Evolutionary conservation across 2,113 vertebrate genomes (phyloP), one percentile per base, ranked within the genome.

Genomic region (Cryptoleucopteryx plumbea): DNA sequence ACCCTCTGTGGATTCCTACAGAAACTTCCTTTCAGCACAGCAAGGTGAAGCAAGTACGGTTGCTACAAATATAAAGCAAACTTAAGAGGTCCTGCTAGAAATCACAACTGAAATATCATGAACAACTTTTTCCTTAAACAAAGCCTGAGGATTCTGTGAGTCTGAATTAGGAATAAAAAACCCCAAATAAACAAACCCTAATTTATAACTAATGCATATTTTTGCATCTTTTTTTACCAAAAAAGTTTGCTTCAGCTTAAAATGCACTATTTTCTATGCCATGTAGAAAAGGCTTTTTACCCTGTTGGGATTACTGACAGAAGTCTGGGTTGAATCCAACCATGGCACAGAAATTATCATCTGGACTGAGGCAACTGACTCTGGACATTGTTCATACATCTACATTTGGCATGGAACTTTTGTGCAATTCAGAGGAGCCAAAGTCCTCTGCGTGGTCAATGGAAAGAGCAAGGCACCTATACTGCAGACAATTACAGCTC

Each of bases 121-220:
- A 91, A 77, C 3, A 5, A n/a, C 26, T 77, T 50, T 56, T 20
- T 80, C 27, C 34, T 80, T 89, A 80, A 82, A 86, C 29, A 81
- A 72, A 48, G 82, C 42, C 66, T 70, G 62, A 95, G n/a, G 77
- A 91, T 71, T 93, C 93, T 89, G 91, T 93, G 94, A 95, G 91
- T 82, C 58, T 90, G 43, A 84, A 84, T 42, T 59, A 87, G 50
- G 32, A 83, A 42, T 65, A 8, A 80, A 63, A 71, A 34, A 25
- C 0, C 2, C 2, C 3, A 40, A 65, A 20, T 6, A 48, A 74
- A 59, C 4, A 12, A 58, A 42, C 11, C 5, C 8, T 21, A 56
- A 74, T 32, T 86, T 67, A 65, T 31, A 23, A 67, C 21, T 70
- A 52, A 31, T 15, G 31, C 19, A 23, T 43, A 32, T 61, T 74